Conservation (phyloP, 2,888 invertebrate species). For the Sphaeridia pumilis region DNA sequence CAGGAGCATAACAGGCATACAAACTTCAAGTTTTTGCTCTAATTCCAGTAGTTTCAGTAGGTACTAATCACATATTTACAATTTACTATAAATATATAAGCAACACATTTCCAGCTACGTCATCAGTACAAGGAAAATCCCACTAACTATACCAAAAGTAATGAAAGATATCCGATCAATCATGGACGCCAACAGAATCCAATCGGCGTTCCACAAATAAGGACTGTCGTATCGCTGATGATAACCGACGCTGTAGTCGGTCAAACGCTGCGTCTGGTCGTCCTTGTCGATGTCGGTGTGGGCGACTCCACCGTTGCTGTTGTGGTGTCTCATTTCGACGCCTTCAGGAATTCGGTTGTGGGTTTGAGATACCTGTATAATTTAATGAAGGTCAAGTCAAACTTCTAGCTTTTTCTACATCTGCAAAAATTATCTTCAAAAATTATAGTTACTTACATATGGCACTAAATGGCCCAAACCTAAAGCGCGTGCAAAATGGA, state of each 20-base stretch:
- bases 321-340: constrained; percentile 31
- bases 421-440: too few relatives aligned
- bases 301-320: constrained; percentile 22
- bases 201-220: constrained; percentile 31
- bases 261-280: constrained; percentile 14
- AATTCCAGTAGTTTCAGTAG: too few relatives aligned
- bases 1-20: too few relatives aligned
- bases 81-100: too few relatives aligned
- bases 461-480: constrained; percentile 36
- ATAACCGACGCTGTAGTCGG: too few relatives aligned
- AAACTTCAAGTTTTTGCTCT: too few relatives aligned
- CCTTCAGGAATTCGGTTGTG: constrained; percentile 33
- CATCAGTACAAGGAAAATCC: constrained; percentile 39
- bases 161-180: constrained; percentile 34
- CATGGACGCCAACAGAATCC: constrained; percentile 33
- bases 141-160: constrained; percentile 43
- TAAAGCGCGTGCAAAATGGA: constrained; percentile 35
- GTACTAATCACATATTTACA: too few relatives aligned
- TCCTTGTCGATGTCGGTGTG: constrained; percentile 25
- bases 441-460: constrained; percentile 34
- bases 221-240: constrained; percentile 20
- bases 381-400: too few relatives aligned
- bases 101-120: constrained; percentile 26
- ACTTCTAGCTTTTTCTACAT: too few relatives aligned
- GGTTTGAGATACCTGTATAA: constrained; percentile 32